Evolutionary conservation across 2,113 vertebrate species (phyloP).

Genomic region (Tautogolabrus adspersus): DNA sequence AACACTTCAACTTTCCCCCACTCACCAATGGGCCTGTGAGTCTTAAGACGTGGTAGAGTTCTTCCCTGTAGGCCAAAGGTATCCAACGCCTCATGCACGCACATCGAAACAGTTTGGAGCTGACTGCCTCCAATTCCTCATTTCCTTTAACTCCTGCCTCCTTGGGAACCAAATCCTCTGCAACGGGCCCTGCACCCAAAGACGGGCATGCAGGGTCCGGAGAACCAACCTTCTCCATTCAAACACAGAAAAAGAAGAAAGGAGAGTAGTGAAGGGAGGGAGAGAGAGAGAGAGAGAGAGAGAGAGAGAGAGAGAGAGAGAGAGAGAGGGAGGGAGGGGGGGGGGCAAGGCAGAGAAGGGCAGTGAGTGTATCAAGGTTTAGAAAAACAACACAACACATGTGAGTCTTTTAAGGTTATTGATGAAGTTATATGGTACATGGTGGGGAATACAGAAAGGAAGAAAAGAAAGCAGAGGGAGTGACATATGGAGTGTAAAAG

Average conservation of each 20-base stretch:
- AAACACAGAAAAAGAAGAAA: slow-evolving; percentile 44
- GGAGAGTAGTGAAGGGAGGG: slow-evolving; percentile 20
- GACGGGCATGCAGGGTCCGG: slow-evolving; percentile 57
- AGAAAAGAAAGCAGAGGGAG: not conserved
- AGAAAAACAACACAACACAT: slow-evolving; percentile 24
- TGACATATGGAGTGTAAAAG: slow-evolving; percentile 5
- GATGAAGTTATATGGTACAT: slow-evolving; percentile 46
- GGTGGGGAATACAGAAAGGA: slow-evolving; percentile 1
- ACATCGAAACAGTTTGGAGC: slow-evolving; percentile 72
- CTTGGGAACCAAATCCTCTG: slow-evolving; percentile 47
- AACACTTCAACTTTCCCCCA: slow-evolving; percentile 49
- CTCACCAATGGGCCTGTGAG: slow-evolving; percentile 84
- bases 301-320: slow-evolving; percentile 1
- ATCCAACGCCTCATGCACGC: slow-evolving; percentile 69
- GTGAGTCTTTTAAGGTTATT: slow-evolving; percentile 42
- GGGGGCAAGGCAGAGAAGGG: slow-evolving; percentile 27
- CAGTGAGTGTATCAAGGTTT: slow-evolving; percentile 43
- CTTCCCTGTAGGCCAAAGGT: slow-evolving; percentile 80
- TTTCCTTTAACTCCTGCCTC: slow-evolving; percentile 31
- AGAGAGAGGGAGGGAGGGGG: slow-evolving; percentile 21
- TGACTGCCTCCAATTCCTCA: slow-evolving; percentile 40
- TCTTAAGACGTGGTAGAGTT: slow-evolving; percentile 78
- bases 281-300: too few relatives aligned
- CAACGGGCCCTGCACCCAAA: slow-evolving; percentile 50
- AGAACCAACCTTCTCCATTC: slow-evolving; percentile 78